Evolutionary conservation across 2,888 invertebrate species (phyloP).

Genomic region (Criorhina ranunculi): DNA sequence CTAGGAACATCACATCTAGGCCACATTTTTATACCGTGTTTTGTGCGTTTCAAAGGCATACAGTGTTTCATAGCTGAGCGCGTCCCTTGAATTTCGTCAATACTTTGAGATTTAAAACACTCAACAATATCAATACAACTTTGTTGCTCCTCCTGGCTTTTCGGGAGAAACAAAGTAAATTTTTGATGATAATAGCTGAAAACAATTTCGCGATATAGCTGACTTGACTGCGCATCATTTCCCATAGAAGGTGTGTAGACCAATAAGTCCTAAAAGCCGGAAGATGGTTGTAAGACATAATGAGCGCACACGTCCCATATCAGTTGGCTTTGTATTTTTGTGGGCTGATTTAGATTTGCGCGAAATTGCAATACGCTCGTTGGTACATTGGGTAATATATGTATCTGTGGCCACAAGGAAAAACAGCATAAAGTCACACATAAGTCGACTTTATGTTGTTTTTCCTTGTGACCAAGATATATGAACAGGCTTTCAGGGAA

Average conservation of each 20-base stretch:
- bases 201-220: slow-evolving; percentile 18
- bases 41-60: slow-evolving; percentile 61
- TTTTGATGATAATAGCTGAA: slow-evolving; percentile 35
- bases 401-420: no score
- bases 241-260: slow-evolving; percentile 15
- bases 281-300: slow-evolving; percentile 24
- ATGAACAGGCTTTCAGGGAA: no score
- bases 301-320: no score
- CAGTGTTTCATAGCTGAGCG: slow-evolving; percentile 62
- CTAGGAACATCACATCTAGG: slow-evolving; percentile 27
- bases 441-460: no score
- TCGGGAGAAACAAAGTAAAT: slow-evolving; percentile 39
- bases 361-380: no score
- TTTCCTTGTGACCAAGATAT: no score
- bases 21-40: slow-evolving; percentile 63
- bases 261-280: slow-evolving; percentile 30
- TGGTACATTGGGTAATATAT: no score
- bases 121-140: slow-evolving; percentile 22
- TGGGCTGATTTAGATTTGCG: no score
- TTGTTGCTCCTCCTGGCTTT: slow-evolving; percentile 23
- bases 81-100: slow-evolving; percentile 69
- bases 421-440: no score
- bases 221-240: background rate
- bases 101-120: slow-evolving; percentile 42
- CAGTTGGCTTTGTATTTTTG: no score